phyloP scores from a whole-genome alignment of 2,888 invertebrate genomes.

The Isoperla grammatica region DNA sequence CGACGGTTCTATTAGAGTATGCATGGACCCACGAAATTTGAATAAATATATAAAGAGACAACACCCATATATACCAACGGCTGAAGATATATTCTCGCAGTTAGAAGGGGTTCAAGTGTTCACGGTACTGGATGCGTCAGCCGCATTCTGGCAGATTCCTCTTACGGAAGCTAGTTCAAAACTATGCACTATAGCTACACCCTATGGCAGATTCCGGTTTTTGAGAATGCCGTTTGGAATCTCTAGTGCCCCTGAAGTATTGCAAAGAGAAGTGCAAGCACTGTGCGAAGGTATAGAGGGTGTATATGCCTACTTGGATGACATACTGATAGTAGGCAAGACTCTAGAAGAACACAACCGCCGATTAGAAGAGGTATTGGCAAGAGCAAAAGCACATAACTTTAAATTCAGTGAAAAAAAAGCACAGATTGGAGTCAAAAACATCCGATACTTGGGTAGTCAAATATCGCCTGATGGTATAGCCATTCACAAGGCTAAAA shows the following conservation, averaged over 20 bases:
- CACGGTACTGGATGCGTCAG: conserved; percentile 21
- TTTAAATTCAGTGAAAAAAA: conserved; percentile 35
- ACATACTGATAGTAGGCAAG: conserved; percentile 21
- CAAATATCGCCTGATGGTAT: conserved; percentile 22
- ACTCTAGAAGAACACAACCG: conserved; percentile 23
- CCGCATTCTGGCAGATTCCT: conserved; percentile 15
- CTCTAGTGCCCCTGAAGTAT: conserved; percentile 21
- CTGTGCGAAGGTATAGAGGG: conserved; percentile 21
- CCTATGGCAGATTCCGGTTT: conserved; percentile 20
- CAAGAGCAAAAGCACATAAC: conserved; percentile 27
- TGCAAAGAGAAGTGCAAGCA: conserved; percentile 21
- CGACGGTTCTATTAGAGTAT: conserved; percentile 1
- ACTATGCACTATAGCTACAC: conserved; percentile 20
- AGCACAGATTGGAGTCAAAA: conserved; percentile 28
- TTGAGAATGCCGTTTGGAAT: conserved; percentile 23
- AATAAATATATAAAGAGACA: conserved; percentile 2
- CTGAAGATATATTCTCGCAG: background rate
- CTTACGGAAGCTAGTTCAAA: conserved; percentile 4
- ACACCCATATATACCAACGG: background rate
- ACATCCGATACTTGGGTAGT: background rate
- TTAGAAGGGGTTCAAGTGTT: background rate
- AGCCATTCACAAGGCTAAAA: background rate
- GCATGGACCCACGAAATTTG: conserved; percentile 4
- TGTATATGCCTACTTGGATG: conserved; percentile 20
- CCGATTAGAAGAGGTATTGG: conserved; percentile 30